Conservation (phyloP, 2,888 invertebrate species). For the Clanis bilineata region DNA sequence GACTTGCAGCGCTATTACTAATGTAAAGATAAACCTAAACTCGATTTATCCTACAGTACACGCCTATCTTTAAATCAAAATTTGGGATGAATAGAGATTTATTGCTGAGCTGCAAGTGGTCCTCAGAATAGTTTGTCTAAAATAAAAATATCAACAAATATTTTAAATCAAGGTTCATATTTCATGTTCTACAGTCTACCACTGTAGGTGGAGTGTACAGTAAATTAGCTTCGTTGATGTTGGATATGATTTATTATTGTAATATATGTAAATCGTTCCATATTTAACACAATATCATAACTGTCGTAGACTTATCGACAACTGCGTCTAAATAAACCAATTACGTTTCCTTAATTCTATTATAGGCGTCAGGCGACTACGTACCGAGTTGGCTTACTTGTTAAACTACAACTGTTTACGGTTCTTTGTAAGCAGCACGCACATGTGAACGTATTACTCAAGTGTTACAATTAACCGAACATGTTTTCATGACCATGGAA, state of each 20-base stretch:
- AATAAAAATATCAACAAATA: neutral
- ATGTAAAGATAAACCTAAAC: too few species aligned
- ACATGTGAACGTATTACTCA: neutral
- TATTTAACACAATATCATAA: constrained; percentile 5
- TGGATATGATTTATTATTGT: neutral
- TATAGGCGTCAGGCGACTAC: constrained; percentile 44
- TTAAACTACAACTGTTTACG: constrained; percentile 22
- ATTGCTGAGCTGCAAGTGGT: too few species aligned
- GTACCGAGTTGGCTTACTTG: constrained; percentile 38
- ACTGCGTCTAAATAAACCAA: constrained; percentile 55
- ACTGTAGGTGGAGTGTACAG: too few species aligned
- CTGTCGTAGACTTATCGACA: neutral
- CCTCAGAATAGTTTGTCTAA: too few species aligned
- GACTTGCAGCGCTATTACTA: too few species aligned
- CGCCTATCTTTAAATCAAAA: too few species aligned
- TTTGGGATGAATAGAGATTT: too few species aligned
- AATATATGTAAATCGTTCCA: neutral
- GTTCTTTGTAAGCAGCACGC: constrained; percentile 3
- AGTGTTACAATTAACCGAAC: neutral
- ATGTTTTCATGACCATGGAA: constrained; percentile 29
- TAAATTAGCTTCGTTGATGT: neutral
- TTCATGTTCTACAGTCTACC: neutral
- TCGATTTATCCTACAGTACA: too few species aligned
- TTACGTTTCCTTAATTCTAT: constrained; percentile 63
- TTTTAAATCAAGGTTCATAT: neutral